A percentile compares a stretch with the other conserved stretches of the same genome.
phyloP scores from a whole-genome alignment of 35 echinoderm and acorn worm genomes.

The Diadema setosum region DNA sequence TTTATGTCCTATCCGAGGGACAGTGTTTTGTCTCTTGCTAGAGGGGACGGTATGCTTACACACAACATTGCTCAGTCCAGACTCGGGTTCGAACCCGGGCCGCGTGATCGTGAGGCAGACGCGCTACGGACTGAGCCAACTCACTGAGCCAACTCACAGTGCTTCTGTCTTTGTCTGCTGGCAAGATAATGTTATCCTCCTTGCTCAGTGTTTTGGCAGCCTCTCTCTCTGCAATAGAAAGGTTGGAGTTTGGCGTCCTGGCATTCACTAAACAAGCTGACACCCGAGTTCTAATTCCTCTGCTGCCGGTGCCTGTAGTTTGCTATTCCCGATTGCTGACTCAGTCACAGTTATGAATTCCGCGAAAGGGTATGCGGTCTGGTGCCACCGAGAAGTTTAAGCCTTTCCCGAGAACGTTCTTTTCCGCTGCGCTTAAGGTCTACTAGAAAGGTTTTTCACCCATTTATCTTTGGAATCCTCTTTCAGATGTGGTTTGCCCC shows the following conservation, averaged over 20 bases:
- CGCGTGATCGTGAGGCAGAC: too few species aligned
- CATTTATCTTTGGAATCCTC: neutral
- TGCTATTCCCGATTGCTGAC: neutral
- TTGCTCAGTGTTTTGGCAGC: neutral
- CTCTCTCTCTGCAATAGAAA: neutral
- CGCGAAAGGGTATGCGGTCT: neutral
- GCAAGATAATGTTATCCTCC: neutral
- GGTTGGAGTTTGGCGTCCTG: neutral
- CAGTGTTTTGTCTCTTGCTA: too few species aligned
- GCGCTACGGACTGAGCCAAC: too few species aligned
- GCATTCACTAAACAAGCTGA: neutral
- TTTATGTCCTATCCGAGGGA: too few species aligned
- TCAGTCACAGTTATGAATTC: too few species aligned
- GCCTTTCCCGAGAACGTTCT: too few species aligned
- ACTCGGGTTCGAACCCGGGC: too few species aligned
- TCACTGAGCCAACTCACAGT: neutral
- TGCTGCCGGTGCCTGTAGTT: neutral
- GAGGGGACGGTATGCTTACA: too few species aligned
- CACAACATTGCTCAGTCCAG: too few species aligned
- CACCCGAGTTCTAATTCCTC: neutral
- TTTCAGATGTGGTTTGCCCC: neutral
- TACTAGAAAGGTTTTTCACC: neutral
- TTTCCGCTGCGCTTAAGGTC: neutral
- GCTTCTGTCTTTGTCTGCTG: slow-evolving; percentile 6
- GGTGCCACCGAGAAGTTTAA: neutral